Evolutionary conservation across 1,140 invertebrate species (phyloP).

Genomic region (Lutraria rhynchaena): DNA sequence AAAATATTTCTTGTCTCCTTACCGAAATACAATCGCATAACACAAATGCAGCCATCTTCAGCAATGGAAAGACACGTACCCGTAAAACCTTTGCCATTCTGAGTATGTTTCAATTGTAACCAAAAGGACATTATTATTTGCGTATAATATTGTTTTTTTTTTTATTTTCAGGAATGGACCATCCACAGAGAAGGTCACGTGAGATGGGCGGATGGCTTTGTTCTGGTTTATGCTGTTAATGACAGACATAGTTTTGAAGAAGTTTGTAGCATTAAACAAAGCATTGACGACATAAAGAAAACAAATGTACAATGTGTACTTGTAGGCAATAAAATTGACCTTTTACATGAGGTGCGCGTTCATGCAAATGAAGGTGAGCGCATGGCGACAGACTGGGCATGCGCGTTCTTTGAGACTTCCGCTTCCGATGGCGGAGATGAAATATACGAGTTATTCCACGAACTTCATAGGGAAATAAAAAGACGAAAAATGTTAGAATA

Average conservation of each 20-base stretch:
- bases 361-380: constrained; percentile 91
- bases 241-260: constrained; percentile 92
- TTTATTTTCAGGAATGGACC: constrained; percentile 71
- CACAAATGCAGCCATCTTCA: too few relatives aligned
- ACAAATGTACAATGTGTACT: constrained; percentile 85
- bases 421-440: constrained; percentile 90
- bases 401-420: constrained; percentile 93
- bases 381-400: constrained; percentile 88
- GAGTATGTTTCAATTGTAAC: too few relatives aligned
- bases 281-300: constrained; percentile 88
- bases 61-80: too few relatives aligned
- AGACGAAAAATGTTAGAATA: constrained; percentile 76
- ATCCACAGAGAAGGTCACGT: constrained; percentile 89
- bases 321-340: constrained; percentile 95
- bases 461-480: constrained; percentile 80
- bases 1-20: too few relatives aligned
- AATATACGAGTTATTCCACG: constrained; percentile 76
- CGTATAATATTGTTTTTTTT: constrained; percentile 1
- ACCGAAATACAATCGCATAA: too few relatives aligned
- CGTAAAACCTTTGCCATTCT: too few relatives aligned
- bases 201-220: constrained; percentile 93
- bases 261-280: constrained; percentile 86
- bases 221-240: constrained; percentile 95
- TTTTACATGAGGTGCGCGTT: constrained; percentile 94
- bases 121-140: too few relatives aligned